Base-by-base conservation (phyloP, 2,888 invertebrate species). In the Pterostichus madidus region DNA sequence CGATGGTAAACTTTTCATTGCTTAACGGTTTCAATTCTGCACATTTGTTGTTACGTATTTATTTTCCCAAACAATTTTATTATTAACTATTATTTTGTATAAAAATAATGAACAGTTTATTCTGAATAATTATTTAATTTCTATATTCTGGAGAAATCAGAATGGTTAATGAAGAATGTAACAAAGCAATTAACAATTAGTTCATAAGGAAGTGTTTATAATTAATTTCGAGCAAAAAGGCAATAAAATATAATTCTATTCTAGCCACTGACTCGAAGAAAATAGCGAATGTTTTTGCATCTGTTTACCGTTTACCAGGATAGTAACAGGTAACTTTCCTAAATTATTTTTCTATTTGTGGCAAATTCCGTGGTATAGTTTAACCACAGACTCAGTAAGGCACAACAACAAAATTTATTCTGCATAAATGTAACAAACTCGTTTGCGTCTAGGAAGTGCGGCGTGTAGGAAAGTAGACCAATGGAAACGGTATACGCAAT, bases 401-500 rank as follows among this genome's bases (percentile, higher is more conserved):
- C 64, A 64, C 64, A 64, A 13, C 64, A 64, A 13, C 32, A 77
- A 80, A 52, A 80, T 52, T 49, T 59, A 44, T 68, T 68, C 68
- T 80, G 80, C 68, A 64, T 52, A 80, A 49, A 68, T 31, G 49
- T 15, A 53, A 46, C 15, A 80, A 80, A 80, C 68, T 68, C 32
- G 71, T 80, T 80, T 80, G 13, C 11, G 46, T 52, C 46, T 64
- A 68, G 68, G 68, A 68, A 80, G 68, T 80, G 68, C 49, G 31
- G 46, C 32, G 39, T 10, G 49, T 52, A 61, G 52, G 68, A 80
- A 80, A 80, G 80, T 80, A 80, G 80, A 61, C 80, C 80, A 80
- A 31, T 80, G 80, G 61, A 80, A 80, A 68, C 68, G 35, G 80
- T 71, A 80, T 53, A 68, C 53, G 68, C 80, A 64, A 68, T 77